Percentiles rank a stretch among this genome's conserved stretches.
Conservation (phyloP, 2,113 vertebrate genomes). For the Planiliza haematocheilus region DNA sequence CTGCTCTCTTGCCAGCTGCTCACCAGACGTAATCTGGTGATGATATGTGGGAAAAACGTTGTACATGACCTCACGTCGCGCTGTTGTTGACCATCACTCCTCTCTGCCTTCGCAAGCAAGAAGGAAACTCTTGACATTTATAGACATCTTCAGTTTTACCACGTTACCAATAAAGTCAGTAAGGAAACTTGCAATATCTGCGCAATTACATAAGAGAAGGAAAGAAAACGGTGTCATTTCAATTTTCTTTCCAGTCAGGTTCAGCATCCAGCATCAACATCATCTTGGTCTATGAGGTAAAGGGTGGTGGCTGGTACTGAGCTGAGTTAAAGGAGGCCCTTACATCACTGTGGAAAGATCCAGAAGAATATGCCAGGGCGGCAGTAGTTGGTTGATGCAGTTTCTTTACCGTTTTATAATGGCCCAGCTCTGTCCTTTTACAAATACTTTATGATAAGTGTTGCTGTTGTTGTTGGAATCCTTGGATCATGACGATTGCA, state of each 20-base stretch:
- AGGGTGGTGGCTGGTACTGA: conserved; percentile 43
- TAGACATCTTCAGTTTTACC: not conserved
- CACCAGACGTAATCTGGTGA: not conserved
- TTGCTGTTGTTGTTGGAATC: too few relatives aligned
- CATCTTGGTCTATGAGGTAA: not conserved
- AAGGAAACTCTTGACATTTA: not conserved
- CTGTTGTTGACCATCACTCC: conserved; percentile 11
- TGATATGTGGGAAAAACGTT: conserved; percentile 14
- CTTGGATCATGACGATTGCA: too few relatives aligned
- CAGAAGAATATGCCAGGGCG: conserved; percentile 21
- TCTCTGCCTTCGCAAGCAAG: not conserved
- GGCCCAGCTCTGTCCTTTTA: too few relatives aligned
- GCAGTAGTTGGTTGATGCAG: conserved; percentile 13
- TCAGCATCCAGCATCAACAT: not conserved
- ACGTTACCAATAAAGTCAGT: not conserved
- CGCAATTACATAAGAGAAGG: not conserved
- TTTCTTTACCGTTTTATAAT: conserved; percentile 1
- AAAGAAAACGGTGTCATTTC: not conserved
- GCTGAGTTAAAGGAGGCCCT: not conserved
- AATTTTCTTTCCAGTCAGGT: conserved; percentile 6
- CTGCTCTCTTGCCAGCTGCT: conserved; percentile 24
- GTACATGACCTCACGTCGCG: conserved; percentile 34
- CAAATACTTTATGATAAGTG: too few relatives aligned
- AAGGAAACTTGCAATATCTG: not conserved
- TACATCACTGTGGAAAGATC: conserved; percentile 39